A percentile compares a stretch with the other conserved stretches of the same genome.
These are phyloP conservation scores for Benthosema pterotum DNA, from an alignment of 2,797 vertebrate species.

Conservation along the genomic window DNA sequence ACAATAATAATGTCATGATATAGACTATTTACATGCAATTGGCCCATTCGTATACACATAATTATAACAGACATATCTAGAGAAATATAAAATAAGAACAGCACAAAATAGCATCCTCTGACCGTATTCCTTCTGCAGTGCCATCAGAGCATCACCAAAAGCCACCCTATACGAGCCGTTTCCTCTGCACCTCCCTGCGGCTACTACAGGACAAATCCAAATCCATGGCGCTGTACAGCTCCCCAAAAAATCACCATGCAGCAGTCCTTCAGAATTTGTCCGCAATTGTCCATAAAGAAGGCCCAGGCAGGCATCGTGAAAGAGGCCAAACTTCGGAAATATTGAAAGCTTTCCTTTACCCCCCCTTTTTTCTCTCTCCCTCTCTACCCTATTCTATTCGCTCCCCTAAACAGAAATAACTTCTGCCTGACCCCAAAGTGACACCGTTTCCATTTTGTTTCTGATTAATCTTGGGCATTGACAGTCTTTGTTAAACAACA, in stretches of 20 bases:
- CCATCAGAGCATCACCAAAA: slow-evolving; percentile 10
- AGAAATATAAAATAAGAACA: not conserved
- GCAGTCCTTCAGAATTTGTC: slow-evolving; percentile 57
- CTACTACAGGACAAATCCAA: slow-evolving; percentile 23
- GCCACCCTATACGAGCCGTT: slow-evolving; percentile 50
- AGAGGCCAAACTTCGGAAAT: slow-evolving; percentile 77
- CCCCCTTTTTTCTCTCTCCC: slow-evolving; percentile 54
- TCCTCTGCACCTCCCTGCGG: slow-evolving; percentile 39
- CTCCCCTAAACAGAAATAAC: slow-evolving; percentile 82
- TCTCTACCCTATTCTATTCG: slow-evolving; percentile 58
- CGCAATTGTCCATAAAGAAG: slow-evolving; percentile 65
- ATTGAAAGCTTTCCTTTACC: slow-evolving; percentile 72
- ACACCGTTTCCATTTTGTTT: slow-evolving; percentile 98
- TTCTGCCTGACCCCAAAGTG: slow-evolving; percentile 97
- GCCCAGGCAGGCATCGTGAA: slow-evolving; percentile 62
- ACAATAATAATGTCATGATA: not conserved
- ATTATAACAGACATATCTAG: not conserved
- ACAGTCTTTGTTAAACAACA: slow-evolving; percentile 99
- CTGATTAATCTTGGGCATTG: slow-evolving; percentile 99
- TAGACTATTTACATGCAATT: not conserved
- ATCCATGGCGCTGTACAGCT: slow-evolving; percentile 51
- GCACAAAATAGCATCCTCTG: slow-evolving; percentile 37
- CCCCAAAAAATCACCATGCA: slow-evolving; percentile 45
- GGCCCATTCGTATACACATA: not conserved
- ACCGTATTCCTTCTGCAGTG: slow-evolving; percentile 59